phyloP scores from a whole-genome alignment of 2,797 vertebrate genomes.

The Gymnodraco acuticeps region DNA sequence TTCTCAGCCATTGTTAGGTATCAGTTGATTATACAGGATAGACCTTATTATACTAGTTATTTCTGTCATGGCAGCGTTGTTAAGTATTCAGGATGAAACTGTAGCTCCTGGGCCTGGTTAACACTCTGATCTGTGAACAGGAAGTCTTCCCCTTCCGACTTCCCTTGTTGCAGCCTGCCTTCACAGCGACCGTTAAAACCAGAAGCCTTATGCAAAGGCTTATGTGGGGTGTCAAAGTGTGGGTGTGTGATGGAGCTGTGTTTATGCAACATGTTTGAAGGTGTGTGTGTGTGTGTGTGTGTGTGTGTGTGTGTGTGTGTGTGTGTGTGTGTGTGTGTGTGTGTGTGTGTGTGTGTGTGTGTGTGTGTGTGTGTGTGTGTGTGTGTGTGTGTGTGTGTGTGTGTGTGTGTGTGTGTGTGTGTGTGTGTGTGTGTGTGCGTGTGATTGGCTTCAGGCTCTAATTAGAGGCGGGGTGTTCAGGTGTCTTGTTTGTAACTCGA shows the following conservation, averaged over 20 bases:
- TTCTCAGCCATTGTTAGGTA: background rate
- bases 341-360: too few species aligned
- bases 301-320: conserved; percentile 16
- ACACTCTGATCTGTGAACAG: conserved; percentile 30
- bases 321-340: background rate
- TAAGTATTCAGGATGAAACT: background rate
- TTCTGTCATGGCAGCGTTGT: conserved; percentile 1
- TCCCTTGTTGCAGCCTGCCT: conserved; percentile 26
- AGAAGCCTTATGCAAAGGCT: conserved; percentile 48
- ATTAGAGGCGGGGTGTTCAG: conserved; percentile 66
- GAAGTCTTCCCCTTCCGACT: conserved; percentile 50
- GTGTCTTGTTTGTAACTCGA: conserved; percentile 64
- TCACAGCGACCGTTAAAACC: conserved; percentile 25
- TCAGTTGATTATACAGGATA: conserved; percentile 5
- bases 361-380: conserved; percentile 6
- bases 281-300: conserved; percentile 2
- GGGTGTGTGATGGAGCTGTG: background rate
- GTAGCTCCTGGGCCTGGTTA: background rate
- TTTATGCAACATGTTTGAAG: conserved; percentile 42
- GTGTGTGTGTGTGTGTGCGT: background rate
- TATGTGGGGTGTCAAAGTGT: conserved; percentile 32
- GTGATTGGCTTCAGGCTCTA: conserved; percentile 49
- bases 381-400: background rate
- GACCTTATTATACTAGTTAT: conserved; percentile 5
- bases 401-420: conserved; percentile 16